phyloP scores from a whole-genome alignment of 2,797 vertebrate species.

The Antennarius maculatus region DNA sequence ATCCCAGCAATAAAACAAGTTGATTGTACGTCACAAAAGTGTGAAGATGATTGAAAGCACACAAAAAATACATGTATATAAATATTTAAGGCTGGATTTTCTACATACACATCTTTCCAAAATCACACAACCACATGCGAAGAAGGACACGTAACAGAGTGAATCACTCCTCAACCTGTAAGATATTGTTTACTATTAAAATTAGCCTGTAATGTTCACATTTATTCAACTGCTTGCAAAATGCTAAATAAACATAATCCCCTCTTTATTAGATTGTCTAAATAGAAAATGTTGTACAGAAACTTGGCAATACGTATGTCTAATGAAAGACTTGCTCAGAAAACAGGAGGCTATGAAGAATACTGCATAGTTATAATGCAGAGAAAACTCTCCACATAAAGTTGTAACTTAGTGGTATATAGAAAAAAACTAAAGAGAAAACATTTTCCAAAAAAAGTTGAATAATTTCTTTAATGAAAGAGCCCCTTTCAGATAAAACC shows the following conservation, averaged over 20 bases:
- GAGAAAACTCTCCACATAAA: constrained; percentile 11
- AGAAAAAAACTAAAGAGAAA: constrained; percentile 9
- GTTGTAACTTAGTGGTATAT: constrained; percentile 5
- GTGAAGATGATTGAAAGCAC: constrained; percentile 24
- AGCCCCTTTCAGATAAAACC: constrained; percentile 12
- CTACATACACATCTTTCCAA: constrained; percentile 21
- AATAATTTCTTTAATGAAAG: constrained; percentile 23
- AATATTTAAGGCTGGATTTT: constrained; percentile 64
- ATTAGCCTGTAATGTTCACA: constrained; percentile 6
- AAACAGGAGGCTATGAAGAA: constrained; percentile 12
- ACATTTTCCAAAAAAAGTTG: constrained; percentile 10
- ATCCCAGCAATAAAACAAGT: constrained; percentile 8
- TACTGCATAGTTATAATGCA: constrained; percentile 14
- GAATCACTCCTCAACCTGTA: constrained; percentile 6
- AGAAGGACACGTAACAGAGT: constrained; percentile 32
- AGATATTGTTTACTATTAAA: constrained; percentile 12
- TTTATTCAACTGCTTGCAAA: constrained; percentile 3
- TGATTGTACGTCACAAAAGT: background rate
- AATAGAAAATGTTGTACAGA: constrained; percentile 42
- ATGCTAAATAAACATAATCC: constrained; percentile 18
- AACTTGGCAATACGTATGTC: constrained; percentile 54
- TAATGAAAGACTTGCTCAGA: constrained; percentile 1
- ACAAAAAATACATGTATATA: constrained; percentile 4
- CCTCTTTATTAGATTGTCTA: constrained; percentile 17
- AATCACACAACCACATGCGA: constrained; percentile 32